Conservation (phyloP, 2,888 invertebrate genomes). For the Metalampra italica region DNA sequence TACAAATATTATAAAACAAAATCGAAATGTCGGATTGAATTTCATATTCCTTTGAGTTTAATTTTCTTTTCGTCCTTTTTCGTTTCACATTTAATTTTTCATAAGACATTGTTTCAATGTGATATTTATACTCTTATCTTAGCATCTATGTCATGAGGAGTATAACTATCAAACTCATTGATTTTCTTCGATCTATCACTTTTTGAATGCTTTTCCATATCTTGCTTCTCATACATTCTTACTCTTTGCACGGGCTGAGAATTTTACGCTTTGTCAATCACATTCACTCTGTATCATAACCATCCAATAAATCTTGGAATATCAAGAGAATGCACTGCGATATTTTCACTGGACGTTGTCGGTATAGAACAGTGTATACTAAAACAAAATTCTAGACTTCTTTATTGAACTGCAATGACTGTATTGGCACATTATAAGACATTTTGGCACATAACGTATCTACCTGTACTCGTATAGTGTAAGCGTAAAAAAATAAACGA, state of each 20-base stretch:
- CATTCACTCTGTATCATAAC: constrained; percentile 72
- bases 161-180: constrained; percentile 56
- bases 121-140: constrained; percentile 55
- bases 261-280: constrained; percentile 69
- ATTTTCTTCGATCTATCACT: constrained; percentile 63
- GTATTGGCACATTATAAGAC: constrained; percentile 56
- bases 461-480: constrained; percentile 32
- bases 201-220: constrained; percentile 73
- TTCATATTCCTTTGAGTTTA: constrained; percentile 49
- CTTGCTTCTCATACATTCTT: constrained; percentile 73
- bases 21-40: constrained; percentile 62
- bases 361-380: constrained; percentile 38
- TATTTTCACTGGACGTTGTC: constrained; percentile 55
- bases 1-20: constrained; percentile 49
- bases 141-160: constrained; percentile 31
- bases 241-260: constrained; percentile 75
- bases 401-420: constrained; percentile 28
- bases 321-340: constrained; percentile 65
- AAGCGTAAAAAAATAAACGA: constrained; percentile 34
- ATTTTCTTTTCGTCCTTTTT: constrained; percentile 45
- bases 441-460: constrained; percentile 39
- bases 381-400: constrained; percentile 13
- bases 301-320: constrained; percentile 51
- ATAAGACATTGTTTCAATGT: constrained; percentile 50
- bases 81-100: constrained; percentile 40